Evolutionary conservation across 1,140 invertebrate genomes (phyloP), one percentile per base, ranked within the genome.

Genomic region (Drosophila tristis): DNA sequence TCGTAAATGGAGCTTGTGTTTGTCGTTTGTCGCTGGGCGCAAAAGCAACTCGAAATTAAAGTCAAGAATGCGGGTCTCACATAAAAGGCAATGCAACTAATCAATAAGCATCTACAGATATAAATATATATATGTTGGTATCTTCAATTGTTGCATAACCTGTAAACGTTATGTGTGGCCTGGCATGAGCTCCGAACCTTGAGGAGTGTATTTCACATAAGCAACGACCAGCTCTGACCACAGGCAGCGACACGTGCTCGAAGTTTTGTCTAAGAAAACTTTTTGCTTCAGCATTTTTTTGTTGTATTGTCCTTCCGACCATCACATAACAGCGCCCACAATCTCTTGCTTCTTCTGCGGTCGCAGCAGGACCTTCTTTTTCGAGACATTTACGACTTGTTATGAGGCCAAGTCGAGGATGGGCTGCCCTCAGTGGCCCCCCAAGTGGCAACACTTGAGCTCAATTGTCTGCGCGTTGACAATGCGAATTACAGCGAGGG

Each of bases 401-500:
- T 85, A 76, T 85, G 80, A 80, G 72, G 54, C 45, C 35, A 57
- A 53, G 25, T 44, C 43, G 48, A 20, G 45, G 26, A 42, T 23
- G 47, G 49, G 63, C 45, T 4, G 55, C 42, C 53, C 43, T 45
- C 57, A 45, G 57, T 56, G 64, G 16, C 16, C 16, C 16, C 16
- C 49, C 50, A 70, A 74, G 80, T 67, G 65, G 64, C 44, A 74
- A 54, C 78, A 86, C 82, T 87, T 89, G 78, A 82, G 84, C 84
- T 79, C 82, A 87, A 87, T 87, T 87, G 84, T 87, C 79, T 74
- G 65, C 70, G 64, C 84, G 82, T 82, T 82, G 84, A 87, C 84
- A 87, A 89, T 73, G 75, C 59, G 62, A 68, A 75, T 86, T 75
- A 68, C 62, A 44, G 53, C 20, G 26, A 8, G 7, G 72, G 5